Base-by-base conservation (phyloP, 2,797 vertebrate genomes). In the Chanos chanos region DNA sequence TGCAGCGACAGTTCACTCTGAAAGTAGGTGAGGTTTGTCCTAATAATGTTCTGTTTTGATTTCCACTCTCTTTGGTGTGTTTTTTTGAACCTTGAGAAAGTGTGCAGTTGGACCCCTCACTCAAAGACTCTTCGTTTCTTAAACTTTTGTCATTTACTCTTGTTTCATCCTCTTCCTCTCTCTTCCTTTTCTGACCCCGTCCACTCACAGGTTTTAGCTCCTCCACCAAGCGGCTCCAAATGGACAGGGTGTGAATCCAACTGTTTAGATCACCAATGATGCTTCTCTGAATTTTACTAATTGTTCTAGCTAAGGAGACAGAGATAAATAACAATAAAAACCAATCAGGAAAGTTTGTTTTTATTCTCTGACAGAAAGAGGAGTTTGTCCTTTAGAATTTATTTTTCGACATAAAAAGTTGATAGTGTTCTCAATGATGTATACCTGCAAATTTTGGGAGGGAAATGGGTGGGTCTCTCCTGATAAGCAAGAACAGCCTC, bases 1-100 rank as follows among this genome's bases (percentile, higher is more conserved):
- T 92, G 54, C 92, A 95, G 45, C 94, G 94, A 80, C 95, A 97
- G 56, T 87, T 94, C 58, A 98, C 89, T 79, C 95, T 88, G 70
- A 98, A 99, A 3, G 83, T 78, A 25, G 84, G 43, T 0, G 18
- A 13, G 1, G 12, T 21, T 31, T 47, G 44, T 44, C 41, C 7
- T 15, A 39, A 4, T 2, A 51, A 30, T 40, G 24, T 7, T 4
- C 4, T 5, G 3, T 10, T 1, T 1, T 12, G 16, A 60, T 9
- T 22, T 15, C 16, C 31, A 61, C 33, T 15, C 10, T 43, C 10
- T 15, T 9, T 10, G 5, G 21, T 9, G 8, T 56, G 28, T 52
- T 15, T 18, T 25, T 12, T 40, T 12, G 24, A 28, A 3, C 10
- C 7, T 3, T 37, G 13, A 10, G 44, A 7, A 3, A 49, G 30